Evolutionary conservation across 92 coral and sea anemone species (phyloP), one percentile per base, ranked within the genome.

Genomic region (Zoanthus gigantus): DNA sequence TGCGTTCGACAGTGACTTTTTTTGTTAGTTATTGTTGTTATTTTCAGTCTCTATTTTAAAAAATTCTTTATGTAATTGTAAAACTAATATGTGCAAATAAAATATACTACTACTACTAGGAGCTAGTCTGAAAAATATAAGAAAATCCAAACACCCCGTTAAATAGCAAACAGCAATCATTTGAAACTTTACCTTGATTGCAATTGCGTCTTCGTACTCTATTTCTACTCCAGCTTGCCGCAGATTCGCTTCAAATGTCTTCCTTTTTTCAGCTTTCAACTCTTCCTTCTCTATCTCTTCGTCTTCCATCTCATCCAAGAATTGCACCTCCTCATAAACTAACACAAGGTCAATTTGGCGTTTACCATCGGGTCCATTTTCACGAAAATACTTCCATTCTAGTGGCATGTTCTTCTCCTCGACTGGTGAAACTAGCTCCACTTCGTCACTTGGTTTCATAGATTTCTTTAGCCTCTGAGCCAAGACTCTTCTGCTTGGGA

Each of bases 291-390:
- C 37, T 53, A 7, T 76, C 50, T 76, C 80, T 5, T 76, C 80
- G 10, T 14, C 65, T 52, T 53, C 48, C 80, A 76, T 50, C 63
- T 53, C 48, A 14, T 76, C 60, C 28, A 34, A 15, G 9, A 44
- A 50, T 2, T 16, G 63, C 11, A 76, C 32, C 37, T 76, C 65
- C 37, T 76, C 65, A 48, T 76, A 76, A 11, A 52, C 80, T 57
- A 76, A 52, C 23, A 76, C 80, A 50, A 76, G 80, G 16, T 76
- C 80, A 17, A 76, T 76, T 53, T 76, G 80, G 9, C 80, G 63
- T 28, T 52, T 48, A 9, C 80, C 80, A 0, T 76, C 80, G 0
- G 63, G 44, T 3, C 80, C 80, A 30, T 47, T 28, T 50, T 76
- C 80, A n/a, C 80, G 57, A 53, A 76, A 76, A 31, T 52, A 76